phyloP scores from a whole-genome alignment of 2,888 invertebrate species.

The Clanis bilineata region DNA sequence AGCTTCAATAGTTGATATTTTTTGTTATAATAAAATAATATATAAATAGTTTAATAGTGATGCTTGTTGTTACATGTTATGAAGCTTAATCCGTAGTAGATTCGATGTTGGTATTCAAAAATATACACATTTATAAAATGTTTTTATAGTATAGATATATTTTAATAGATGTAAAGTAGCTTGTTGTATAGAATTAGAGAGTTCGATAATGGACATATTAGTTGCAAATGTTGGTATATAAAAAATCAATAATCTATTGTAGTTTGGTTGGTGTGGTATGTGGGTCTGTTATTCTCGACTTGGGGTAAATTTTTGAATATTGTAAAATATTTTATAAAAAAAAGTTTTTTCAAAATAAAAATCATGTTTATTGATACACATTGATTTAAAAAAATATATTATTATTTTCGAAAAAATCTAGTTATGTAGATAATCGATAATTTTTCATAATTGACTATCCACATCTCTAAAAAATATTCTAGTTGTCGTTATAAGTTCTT shows the following conservation, averaged over 20 bases:
- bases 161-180: conserved; percentile 49
- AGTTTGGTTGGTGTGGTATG: background rate
- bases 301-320: background rate
- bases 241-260: conserved; percentile 29
- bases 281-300: background rate
- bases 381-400: no score
- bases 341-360: background rate
- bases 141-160: conserved; percentile 61
- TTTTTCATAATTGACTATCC: no score
- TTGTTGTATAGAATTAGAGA: conserved; percentile 65
- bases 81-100: conserved; percentile 59
- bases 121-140: conserved; percentile 75
- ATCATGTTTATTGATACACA: no score
- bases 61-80: conserved; percentile 68
- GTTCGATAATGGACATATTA: conserved; percentile 53
- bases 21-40: conserved; percentile 5
- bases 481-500: no score
- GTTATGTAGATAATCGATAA: no score
- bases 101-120: conserved; percentile 50
- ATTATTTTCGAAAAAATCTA: no score
- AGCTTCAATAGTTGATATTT: background rate
- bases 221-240: conserved; percentile 38
- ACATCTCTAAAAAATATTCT: no score
- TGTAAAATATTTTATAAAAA: background rate
- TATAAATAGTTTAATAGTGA: conserved; percentile 30